Conservation (phyloP, 2,888 invertebrate genomes). For the Diloba caeruleocephala region DNA sequence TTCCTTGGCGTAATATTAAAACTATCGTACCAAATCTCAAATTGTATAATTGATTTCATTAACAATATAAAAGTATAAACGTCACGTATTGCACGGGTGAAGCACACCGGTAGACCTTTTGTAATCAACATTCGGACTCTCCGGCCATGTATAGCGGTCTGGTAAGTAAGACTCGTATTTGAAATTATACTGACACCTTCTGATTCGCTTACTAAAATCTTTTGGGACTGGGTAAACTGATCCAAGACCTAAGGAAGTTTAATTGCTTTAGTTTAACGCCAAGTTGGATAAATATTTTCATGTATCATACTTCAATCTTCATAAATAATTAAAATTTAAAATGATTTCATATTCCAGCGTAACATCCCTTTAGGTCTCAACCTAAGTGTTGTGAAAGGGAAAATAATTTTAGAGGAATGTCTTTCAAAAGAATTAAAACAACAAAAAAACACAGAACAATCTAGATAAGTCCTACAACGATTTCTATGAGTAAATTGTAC, state of each 20-base stretch:
- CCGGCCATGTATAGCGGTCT: conserved; percentile 59
- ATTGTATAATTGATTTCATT: conserved; percentile 8
- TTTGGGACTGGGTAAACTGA: conserved; percentile 90
- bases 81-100: conserved; percentile 22
- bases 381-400: conserved; percentile 28
- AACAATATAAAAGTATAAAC: conserved; percentile 7
- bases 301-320: no score
- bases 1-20: background rate
- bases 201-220: conserved; percentile 85
- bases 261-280: conserved; percentile 3
- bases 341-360: conserved; percentile 7
- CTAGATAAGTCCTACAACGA: background rate
- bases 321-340: conserved; percentile 20
- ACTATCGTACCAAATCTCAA: conserved; percentile 8
- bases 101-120: conserved; percentile 28
- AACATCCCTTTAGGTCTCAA: conserved; percentile 15
- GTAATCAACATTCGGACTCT: conserved; percentile 38
- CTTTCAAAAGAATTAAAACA: background rate
- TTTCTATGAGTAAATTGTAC: background rate
- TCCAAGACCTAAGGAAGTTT: conserved; percentile 78
- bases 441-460: no score
- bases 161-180: conserved; percentile 55
- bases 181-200: conserved; percentile 67
- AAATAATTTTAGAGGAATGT: conserved; percentile 22
- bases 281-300: conserved; percentile 1